A percentile compares a stretch with the other conserved stretches of the same genome.
phyloP scores from a whole-genome alignment of 2,888 invertebrate genomes.

The Desoria tigrina region DNA sequence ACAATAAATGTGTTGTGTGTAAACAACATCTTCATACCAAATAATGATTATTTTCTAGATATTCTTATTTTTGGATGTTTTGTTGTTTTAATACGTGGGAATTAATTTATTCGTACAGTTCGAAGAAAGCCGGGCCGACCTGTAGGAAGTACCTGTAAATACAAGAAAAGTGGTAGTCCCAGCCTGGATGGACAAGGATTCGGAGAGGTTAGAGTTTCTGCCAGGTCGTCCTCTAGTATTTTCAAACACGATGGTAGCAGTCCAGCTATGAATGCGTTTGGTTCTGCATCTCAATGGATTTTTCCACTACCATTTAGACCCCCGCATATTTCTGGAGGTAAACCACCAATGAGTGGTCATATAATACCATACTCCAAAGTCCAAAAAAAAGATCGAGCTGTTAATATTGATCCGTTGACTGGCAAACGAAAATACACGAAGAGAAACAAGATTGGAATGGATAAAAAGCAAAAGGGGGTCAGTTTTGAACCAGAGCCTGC shows the following conservation, averaged over 20 bases:
- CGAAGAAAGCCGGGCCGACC: constrained; percentile 16
- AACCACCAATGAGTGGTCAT: neutral
- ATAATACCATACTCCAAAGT: constrained; percentile 9
- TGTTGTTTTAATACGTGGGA: too few species aligned
- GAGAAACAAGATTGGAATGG: constrained; percentile 12
- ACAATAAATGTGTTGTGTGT: too few species aligned
- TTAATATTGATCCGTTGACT: constrained; percentile 25
- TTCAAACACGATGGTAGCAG: constrained; percentile 10
- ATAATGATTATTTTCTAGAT: too few species aligned
- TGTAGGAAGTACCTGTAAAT: constrained; percentile 16
- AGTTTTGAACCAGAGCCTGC: neutral
- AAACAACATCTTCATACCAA: too few species aligned
- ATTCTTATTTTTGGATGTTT: too few species aligned
- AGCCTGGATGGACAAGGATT: neutral
- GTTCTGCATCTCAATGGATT: neutral
- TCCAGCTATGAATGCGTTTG: neutral
- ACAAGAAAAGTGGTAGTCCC: neutral
- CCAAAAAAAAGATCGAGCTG: constrained; percentile 11
- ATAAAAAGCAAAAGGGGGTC: constrained; percentile 1
- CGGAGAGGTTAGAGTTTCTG: constrained; percentile 6
- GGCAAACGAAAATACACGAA: constrained; percentile 29
- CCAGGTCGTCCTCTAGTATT: constrained; percentile 8
- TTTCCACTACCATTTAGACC: constrained; percentile 8
- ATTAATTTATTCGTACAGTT: constrained; percentile 5
- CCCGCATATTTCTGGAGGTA: neutral